Percentiles rank a stretch among this genome's conserved stretches.
phyloP scores from a whole-genome alignment of 2,888 invertebrate species.

The Acanthosepion pharaonis region DNA sequence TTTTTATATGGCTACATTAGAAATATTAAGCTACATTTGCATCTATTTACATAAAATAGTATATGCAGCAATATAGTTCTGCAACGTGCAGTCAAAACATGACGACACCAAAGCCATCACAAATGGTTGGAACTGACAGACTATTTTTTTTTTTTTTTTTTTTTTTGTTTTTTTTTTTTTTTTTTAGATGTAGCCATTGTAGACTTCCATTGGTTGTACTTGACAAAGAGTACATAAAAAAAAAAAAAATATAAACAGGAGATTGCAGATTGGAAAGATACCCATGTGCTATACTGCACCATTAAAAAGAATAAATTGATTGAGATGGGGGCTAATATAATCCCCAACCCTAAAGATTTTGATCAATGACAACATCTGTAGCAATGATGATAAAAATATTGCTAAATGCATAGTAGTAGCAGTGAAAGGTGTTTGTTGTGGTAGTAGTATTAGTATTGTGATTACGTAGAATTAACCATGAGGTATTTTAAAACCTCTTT shows the following conservation, averaged over 20 bases:
- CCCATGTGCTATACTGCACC: neutral
- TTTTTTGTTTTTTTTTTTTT: no score
- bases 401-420: conserved; percentile 22
- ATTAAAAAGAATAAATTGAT: conserved; percentile 17
- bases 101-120: conserved; percentile 33
- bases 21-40: conserved; percentile 12
- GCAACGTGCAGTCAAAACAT: conserved; percentile 33
- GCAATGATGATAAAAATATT: conserved; percentile 23
- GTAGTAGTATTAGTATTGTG: neutral
- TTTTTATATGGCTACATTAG: conserved; percentile 14
- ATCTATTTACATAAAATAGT: conserved; percentile 8
- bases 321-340: neutral
- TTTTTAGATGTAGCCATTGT: conserved; percentile 1
- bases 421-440: conserved; percentile 17
- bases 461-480: neutral
- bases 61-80: conserved; percentile 23
- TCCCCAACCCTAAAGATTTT: neutral
- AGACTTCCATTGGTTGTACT: conserved; percentile 8
- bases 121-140: conserved; percentile 9
- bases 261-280: conserved; percentile 33
- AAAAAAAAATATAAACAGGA: neutral
- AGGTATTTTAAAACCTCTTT: neutral
- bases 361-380: conserved; percentile 33
- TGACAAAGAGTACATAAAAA: neutral
- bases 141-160: neutral